These are phyloP conservation scores for Meliscaeva auricollis DNA, from an alignment of 2,888 invertebrate genomes.

Conservation along the genomic window DNA sequence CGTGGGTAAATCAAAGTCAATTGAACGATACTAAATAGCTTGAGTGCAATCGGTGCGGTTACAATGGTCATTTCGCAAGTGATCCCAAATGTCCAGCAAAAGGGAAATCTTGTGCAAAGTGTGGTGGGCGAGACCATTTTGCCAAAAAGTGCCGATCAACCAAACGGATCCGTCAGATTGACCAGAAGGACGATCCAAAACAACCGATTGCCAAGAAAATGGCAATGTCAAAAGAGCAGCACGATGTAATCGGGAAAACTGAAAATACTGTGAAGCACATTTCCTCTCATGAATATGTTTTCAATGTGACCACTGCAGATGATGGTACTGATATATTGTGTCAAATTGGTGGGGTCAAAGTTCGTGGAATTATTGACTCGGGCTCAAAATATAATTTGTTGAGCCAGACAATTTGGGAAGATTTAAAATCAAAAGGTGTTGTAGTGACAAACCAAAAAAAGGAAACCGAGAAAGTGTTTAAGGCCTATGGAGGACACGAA, in stretches of 20 bases:
- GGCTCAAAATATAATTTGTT: not conserved
- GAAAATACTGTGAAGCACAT: not conserved
- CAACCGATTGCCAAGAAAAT: not conserved
- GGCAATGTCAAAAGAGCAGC: too few relatives aligned
- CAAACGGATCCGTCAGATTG: not conserved
- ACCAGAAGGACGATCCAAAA: not conserved
- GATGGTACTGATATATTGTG: not conserved
- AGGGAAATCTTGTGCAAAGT: not conserved
- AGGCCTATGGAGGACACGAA: not conserved
- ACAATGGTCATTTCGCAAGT: not conserved
- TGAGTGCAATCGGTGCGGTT: not conserved
- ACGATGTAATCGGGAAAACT: not conserved
- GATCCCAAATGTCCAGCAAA: not conserved
- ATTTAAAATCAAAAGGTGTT: not conserved
- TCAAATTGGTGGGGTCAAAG: not conserved
- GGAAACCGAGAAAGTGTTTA: not conserved
- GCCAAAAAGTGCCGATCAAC: not conserved
- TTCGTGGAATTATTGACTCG: not conserved
- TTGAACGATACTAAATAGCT: not conserved
- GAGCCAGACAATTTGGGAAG: not conserved
- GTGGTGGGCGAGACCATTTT: slow-evolving; percentile 1
- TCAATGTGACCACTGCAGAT: not conserved
- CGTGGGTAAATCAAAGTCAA: not conserved
- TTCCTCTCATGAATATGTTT: not conserved
- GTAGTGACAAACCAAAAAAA: not conserved